phyloP scores from a whole-genome alignment of 1,140 invertebrate species.

The Spodoptera frugiperda region DNA sequence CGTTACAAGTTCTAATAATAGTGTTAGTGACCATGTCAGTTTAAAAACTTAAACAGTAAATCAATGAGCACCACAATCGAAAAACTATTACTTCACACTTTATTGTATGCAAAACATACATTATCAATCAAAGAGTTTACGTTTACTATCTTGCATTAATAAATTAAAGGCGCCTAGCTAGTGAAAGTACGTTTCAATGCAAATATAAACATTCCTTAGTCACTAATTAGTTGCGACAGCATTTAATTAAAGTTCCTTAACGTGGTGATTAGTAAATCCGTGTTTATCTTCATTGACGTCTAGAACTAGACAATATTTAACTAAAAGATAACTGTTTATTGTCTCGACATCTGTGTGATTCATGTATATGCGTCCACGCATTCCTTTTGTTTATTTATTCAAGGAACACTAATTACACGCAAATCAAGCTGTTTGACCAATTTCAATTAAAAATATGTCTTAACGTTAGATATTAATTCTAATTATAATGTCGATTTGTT shows the following conservation, averaged over 20 bases:
- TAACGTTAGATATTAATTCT: too few species aligned
- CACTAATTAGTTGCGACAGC: constrained; percentile 1
- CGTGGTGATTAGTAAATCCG: constrained; percentile 11
- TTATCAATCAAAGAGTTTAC: too few species aligned
- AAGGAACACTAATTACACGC: not conserved
- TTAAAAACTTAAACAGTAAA: too few species aligned
- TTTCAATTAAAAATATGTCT: too few species aligned
- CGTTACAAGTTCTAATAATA: too few species aligned
- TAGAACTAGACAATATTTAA: constrained; percentile 3
- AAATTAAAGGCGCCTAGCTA: not conserved
- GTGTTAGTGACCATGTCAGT: too few species aligned
- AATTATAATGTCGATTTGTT: too few species aligned
- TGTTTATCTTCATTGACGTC: constrained; percentile 33
- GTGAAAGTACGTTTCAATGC: not conserved
- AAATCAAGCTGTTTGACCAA: not conserved
- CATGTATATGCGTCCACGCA: constrained; percentile 15
- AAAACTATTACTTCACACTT: too few species aligned
- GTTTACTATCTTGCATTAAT: too few species aligned
- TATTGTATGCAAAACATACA: too few species aligned
- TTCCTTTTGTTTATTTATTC: constrained; percentile 2
- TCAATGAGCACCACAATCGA: too few species aligned
- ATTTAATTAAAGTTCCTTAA: constrained; percentile 18
- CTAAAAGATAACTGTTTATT: not conserved
- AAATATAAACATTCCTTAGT: not conserved
- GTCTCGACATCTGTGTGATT: not conserved